phyloP scores from a whole-genome alignment of 2,113 vertebrate genomes.

The Atlantisia rogersi region DNA sequence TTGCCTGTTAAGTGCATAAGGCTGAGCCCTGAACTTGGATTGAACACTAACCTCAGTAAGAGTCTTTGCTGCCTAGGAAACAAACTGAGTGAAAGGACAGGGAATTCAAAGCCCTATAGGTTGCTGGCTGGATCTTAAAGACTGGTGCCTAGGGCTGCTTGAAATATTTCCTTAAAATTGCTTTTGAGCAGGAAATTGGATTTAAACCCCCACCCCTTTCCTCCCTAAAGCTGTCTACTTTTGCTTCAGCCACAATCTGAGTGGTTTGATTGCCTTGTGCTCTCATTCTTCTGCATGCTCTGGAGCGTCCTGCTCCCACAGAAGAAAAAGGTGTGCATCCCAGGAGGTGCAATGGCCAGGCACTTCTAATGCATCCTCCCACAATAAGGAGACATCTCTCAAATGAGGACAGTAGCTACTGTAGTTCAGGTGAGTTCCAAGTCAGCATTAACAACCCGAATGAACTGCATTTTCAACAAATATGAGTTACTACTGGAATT shows the following conservation, averaged over 20 bases:
- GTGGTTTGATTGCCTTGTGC: neutral
- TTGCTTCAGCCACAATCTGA: neutral
- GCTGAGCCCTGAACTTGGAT: neutral
- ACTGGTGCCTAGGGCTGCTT: neutral
- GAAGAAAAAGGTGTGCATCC: neutral
- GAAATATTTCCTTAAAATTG: constrained; percentile 9
- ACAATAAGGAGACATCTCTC: neutral
- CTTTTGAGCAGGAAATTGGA: neutral
- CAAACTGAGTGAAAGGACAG: neutral
- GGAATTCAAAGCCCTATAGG: neutral
- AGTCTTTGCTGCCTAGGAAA: constrained; percentile 15
- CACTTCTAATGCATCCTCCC: neutral
- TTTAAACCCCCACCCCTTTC: neutral
- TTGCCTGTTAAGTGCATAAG: neutral
- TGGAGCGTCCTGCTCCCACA: neutral
- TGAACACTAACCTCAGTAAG: neutral
- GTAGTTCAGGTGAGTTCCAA: neutral
- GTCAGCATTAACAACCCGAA: neutral
- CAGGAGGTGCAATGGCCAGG: neutral
- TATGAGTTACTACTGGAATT: neutral
- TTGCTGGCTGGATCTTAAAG: neutral
- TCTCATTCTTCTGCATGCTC: neutral
- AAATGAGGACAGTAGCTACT: neutral
- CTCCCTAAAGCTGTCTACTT: neutral
- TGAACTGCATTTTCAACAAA: neutral